These are phyloP conservation scores for Sphenodon punctatus DNA, from an alignment of 2,797 vertebrate species.

Conservation along the genomic window DNA sequence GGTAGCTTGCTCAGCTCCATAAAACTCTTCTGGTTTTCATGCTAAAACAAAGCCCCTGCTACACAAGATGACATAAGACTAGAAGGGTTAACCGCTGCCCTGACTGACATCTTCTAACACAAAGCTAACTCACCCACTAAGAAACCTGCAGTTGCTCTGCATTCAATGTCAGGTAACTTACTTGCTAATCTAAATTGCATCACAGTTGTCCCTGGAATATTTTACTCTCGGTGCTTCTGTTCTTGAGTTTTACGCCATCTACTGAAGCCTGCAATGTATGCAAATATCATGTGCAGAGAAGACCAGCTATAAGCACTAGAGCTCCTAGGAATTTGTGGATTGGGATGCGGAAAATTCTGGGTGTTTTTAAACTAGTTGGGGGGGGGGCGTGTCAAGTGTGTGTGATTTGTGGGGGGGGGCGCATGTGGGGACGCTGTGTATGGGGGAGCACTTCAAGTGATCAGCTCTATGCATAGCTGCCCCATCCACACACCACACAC, in stretches of 20 bases:
- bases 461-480: no score
- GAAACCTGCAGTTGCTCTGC: not conserved
- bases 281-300: not conserved
- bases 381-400: no score
- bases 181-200: not conserved
- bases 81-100: not conserved
- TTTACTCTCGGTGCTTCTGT: not conserved
- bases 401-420: rapidly evolving
- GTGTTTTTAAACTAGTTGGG: no score
- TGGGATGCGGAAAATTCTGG: no score
- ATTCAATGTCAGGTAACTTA: not conserved
- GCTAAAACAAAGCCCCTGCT: no score
- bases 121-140: not conserved
- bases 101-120: not conserved
- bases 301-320: rapidly evolving
- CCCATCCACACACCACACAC: no score
- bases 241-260: not conserved
- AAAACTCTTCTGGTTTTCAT: no score
- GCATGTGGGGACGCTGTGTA: no score
- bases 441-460: no score
- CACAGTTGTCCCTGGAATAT: not conserved
- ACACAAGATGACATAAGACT: not conserved
- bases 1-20: no score
- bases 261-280: not conserved
- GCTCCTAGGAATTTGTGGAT: not conserved